Percentiles rank a stretch among this genome's conserved stretches.
These are phyloP conservation scores for Coregonus ussuriensis DNA, from an alignment of 2,797 vertebrate genomes.

Conservation along the genomic window DNA sequence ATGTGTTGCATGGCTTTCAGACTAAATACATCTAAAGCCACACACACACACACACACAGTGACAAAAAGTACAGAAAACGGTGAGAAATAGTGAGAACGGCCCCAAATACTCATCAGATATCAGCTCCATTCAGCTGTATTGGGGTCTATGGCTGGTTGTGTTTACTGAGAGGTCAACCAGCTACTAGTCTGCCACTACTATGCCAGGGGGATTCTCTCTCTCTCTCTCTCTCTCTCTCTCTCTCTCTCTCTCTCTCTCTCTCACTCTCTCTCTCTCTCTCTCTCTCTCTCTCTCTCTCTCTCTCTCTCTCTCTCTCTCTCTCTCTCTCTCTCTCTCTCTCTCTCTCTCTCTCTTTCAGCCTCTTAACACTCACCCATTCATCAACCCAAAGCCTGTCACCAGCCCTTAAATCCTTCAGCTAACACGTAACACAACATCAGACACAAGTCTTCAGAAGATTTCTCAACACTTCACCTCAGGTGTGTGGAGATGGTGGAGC, in stretches of 20 bases:
- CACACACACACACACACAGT: conserved; percentile 9
- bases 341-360: too few relatives aligned
- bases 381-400: conserved; percentile 27
- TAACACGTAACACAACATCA: not conserved
- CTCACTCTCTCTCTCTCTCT: too few relatives aligned
- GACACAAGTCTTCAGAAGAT: too few relatives aligned
- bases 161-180: conserved; percentile 42
- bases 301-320: too few relatives aligned
- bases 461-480: too few relatives aligned
- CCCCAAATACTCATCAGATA: conserved; percentile 27
- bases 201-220: conserved; percentile 18
- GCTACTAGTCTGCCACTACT: conserved; percentile 18
- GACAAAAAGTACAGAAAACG: not conserved
- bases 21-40: conserved; percentile 34
- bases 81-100: conserved; percentile 4
- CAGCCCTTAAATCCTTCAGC: not conserved
- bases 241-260: too few relatives aligned
- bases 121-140: conserved; percentile 33
- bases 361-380: conserved; percentile 48
- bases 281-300: too few relatives aligned
- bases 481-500: not conserved
- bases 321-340: too few relatives aligned
- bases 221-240: too few relatives aligned
- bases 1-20: not conserved
- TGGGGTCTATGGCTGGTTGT: conserved; percentile 5